These are phyloP conservation scores for Ridgeia piscesae DNA, from an alignment of 1,140 invertebrate genomes.

Conservation along the genomic window DNA sequence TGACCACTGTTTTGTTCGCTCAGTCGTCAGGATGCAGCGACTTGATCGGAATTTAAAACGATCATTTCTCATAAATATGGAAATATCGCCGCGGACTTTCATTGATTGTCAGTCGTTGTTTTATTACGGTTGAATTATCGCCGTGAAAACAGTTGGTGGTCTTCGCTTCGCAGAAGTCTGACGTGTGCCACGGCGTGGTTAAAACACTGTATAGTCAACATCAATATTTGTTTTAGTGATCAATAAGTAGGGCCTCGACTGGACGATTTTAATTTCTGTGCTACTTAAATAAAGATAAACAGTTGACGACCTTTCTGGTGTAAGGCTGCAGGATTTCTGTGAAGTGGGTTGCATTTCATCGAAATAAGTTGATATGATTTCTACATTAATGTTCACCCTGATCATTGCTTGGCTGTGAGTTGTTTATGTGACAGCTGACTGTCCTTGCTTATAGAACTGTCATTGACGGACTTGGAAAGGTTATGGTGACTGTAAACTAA, in stretches of 20 bases:
- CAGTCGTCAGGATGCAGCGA: not conserved
- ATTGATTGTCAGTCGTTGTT: not conserved
- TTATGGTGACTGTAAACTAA: not conserved
- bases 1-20: not conserved
- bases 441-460: not conserved
- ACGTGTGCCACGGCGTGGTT: not conserved
- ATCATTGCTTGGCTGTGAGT: not conserved
- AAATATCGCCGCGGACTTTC: not conserved
- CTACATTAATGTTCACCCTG: not conserved
- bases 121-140: not conserved
- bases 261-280: not conserved
- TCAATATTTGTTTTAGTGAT: not conserved
- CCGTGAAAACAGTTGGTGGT: not conserved
- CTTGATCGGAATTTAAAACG: not conserved
- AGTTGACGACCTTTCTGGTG: not conserved
- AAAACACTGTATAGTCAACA: not conserved
- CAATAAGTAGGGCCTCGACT: not conserved
- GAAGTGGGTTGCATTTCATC: not conserved
- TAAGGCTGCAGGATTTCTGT: not conserved
- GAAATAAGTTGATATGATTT: not conserved
- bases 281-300: not conserved
- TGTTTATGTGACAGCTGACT: not conserved
- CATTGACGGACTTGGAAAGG: not conserved
- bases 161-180: not conserved
- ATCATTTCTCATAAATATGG: slow-evolving; percentile 1